phyloP scores from a whole-genome alignment of 2,888 invertebrate genomes.

The Panorpa germanica region DNA sequence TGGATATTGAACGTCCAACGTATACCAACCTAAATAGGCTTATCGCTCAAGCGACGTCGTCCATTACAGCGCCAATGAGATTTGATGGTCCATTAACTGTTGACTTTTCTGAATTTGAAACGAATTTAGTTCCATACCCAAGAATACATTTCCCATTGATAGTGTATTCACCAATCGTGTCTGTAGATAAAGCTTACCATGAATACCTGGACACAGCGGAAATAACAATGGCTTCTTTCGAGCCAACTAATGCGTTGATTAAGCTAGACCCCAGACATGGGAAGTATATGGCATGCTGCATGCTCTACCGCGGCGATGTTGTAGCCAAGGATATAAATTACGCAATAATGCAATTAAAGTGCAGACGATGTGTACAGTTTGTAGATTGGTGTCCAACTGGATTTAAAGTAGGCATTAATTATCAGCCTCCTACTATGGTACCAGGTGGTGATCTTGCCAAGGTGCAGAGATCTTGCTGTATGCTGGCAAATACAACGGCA shows the following conservation, averaged over 20 bases:
- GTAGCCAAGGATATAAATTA: constrained; percentile 50
- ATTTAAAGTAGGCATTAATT: constrained; percentile 60
- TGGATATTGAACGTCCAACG: constrained; percentile 64
- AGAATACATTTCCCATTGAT: constrained; percentile 73
- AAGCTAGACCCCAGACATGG: constrained; percentile 54
- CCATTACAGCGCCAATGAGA: constrained; percentile 36
- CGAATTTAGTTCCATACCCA: constrained; percentile 70
- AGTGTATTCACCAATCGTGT: constrained; percentile 51
- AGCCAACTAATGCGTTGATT: constrained; percentile 60
- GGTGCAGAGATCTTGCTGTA: constrained; percentile 57
- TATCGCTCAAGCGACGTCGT: constrained; percentile 49
- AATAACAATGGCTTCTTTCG: constrained; percentile 65
- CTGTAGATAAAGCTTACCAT: constrained; percentile 39
- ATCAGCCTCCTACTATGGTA: constrained; percentile 55
- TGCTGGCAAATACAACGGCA: constrained; percentile 74
- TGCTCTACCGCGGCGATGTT: constrained; percentile 52
- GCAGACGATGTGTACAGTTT: constrained; percentile 47
- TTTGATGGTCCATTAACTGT: constrained; percentile 40
- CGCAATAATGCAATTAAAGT: constrained; percentile 51
- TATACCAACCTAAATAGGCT: constrained; percentile 71
- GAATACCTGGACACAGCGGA: constrained; percentile 43
- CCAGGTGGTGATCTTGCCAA: constrained; percentile 59
- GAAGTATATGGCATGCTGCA: constrained; percentile 56
- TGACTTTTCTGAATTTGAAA: constrained; percentile 39
- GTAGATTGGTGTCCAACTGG: constrained; percentile 72